A percentile compares a stretch with the other conserved stretches of the same genome.
Evolutionary conservation across 2,888 invertebrate genomes (phyloP).

Genomic region (Cantharis rufa): DNA sequence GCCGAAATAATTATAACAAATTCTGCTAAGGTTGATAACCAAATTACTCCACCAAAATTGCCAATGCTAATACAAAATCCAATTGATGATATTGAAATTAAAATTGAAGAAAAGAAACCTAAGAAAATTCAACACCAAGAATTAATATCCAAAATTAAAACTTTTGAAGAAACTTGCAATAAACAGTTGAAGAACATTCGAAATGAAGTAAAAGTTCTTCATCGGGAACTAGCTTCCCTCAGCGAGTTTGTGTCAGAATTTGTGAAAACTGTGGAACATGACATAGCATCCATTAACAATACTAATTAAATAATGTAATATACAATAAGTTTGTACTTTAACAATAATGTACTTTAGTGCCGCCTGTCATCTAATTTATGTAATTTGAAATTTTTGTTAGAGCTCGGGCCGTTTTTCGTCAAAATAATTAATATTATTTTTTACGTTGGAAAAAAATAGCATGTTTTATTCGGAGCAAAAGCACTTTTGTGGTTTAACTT

Average conservation of each 20-base stretch:
- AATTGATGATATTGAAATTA: background rate
- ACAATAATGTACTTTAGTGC: too few species aligned
- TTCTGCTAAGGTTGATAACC: background rate
- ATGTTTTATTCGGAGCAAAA: too few species aligned
- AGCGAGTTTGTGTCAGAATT: background rate
- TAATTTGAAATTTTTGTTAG: too few species aligned
- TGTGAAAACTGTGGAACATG: background rate
- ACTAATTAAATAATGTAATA: background rate
- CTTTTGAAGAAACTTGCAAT: background rate
- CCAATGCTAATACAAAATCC: background rate
- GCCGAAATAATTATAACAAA: background rate
- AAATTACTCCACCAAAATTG: background rate
- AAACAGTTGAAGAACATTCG: background rate
- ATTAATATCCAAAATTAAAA: background rate
- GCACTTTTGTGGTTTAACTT: too few species aligned
- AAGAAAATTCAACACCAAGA: background rate
- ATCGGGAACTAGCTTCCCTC: background rate
- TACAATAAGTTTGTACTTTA: too few species aligned
- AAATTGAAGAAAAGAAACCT: background rate
- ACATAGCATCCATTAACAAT: background rate
- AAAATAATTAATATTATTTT: too few species aligned
- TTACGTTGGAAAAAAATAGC: too few species aligned
- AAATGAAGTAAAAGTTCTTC: background rate
- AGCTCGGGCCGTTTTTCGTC: too few species aligned
- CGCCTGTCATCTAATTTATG: too few species aligned